Base-by-base conservation (phyloP, 2,113 vertebrate genomes). In the Syngnathus scovelli region DNA sequence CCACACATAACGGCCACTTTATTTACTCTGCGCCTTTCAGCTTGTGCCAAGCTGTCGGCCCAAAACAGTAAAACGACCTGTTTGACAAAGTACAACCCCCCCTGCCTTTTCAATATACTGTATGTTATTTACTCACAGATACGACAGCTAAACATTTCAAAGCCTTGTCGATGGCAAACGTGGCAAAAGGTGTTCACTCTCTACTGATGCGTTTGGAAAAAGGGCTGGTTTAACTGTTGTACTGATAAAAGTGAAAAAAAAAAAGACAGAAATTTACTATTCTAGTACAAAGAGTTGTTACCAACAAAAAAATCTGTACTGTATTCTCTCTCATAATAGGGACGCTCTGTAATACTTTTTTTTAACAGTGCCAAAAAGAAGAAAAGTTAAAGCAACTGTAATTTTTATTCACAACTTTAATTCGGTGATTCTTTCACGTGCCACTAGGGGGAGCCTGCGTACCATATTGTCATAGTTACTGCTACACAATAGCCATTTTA, bases 21-120 rank as follows among this genome's bases (percentile, higher is more conserved):
- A 89, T 88, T 88, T 87, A 87, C 88, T 89, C 80, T 82, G 65
- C 8, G 78, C 80, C 83, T 87, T 87, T 88, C 86, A 88, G 84
- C 76, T 77, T 74, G 79, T 83, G 86, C 86, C 86, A 87, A 86
- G 79, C 76, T 78, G 83, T 75, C 81, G 65, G 81, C 79, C 84
- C 83, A 83, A 77, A 85, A 86, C 85, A 85, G 83, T 77, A 85
- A 81, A 76, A 68, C 69, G 58, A 83, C 74, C 78, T 87, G 83
- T 85, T 83, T 78, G 78, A 80, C 82, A 87, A 85, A 87, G 78
- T 79, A 76, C 71, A 64, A 62, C 51, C 55, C 23, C 44, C 23
- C 46, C 69, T 15, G 43, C 38, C 9, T 33, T 44, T 52, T 59
- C 43, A 44, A 41, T 65, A 51, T 52, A 18, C 52, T 64, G 43